phyloP scores from a whole-genome alignment of 1,140 invertebrate genomes.

The Panulirus ornatus region DNA sequence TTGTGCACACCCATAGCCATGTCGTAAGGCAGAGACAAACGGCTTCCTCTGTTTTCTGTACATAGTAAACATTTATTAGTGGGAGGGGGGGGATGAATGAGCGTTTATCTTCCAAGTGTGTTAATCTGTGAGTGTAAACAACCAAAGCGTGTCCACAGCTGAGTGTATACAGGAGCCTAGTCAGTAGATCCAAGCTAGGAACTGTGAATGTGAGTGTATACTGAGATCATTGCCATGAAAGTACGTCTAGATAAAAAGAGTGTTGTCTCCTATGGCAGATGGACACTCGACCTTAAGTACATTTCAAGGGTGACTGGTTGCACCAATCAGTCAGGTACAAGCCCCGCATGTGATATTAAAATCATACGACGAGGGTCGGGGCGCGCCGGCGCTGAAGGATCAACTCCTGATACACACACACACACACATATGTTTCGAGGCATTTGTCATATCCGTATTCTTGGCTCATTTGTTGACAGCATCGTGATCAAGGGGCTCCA shows the following conservation, averaged over 20 bases:
- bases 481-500: too few relatives aligned
- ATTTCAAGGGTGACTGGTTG: not conserved
- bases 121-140: not conserved
- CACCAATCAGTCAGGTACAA: conserved; percentile 11
- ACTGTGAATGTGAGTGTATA: not conserved
- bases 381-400: not conserved
- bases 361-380: not conserved
- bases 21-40: not conserved
- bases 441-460: not conserved
- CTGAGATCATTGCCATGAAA: not conserved
- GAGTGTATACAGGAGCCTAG: not conserved
- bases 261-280: conserved; percentile 54
- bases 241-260: not conserved
- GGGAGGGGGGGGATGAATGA: not conserved
- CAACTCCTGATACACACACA: not conserved
- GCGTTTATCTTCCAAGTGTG: not conserved
- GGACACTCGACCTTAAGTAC: not conserved
- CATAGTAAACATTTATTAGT: not conserved
- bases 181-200: not conserved
- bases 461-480: too few relatives aligned
- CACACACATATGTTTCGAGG: not conserved
- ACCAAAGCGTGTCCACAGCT: not conserved
- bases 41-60: not conserved
- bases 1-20: not conserved
- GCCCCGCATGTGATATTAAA: conserved; percentile 7